Conservation (phyloP, 2,888 invertebrate species). For the Zaprionus lineosus region DNA sequence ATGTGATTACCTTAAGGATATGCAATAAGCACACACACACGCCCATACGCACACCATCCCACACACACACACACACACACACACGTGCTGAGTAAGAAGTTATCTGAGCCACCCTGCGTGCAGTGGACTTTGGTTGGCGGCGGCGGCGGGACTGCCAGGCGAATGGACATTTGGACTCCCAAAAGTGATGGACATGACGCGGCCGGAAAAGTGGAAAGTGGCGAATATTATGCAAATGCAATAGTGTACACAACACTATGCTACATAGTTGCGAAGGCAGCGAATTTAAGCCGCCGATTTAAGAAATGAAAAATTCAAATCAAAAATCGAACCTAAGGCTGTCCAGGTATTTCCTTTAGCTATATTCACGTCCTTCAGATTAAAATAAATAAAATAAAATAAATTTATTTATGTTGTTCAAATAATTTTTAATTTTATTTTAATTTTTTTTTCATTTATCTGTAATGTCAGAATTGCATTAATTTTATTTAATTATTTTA, state of each 20-base stretch:
- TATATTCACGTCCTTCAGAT: too few species aligned
- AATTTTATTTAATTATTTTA: too few species aligned
- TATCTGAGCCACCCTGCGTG: constrained; percentile 35
- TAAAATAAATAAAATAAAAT: too few species aligned
- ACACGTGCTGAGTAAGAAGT: constrained; percentile 12
- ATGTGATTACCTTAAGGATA: constrained; percentile 80
- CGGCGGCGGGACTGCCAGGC: constrained; percentile 10
- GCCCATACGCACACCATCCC: constrained; percentile 9
- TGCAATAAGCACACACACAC: constrained; percentile 70
- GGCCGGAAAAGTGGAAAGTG: constrained; percentile 6
- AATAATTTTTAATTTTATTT: too few species aligned
- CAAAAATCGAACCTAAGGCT: too few species aligned
- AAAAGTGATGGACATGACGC: constrained; percentile 6
- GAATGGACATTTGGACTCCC: constrained; percentile 7
- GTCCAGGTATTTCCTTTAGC: too few species aligned
- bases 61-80: background rate
- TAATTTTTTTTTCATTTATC: too few species aligned
- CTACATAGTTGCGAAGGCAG: background rate
- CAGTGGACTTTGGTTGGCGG: constrained; percentile 32
- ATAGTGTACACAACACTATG: background rate
- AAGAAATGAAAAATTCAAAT: too few species aligned
- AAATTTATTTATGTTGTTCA: too few species aligned
- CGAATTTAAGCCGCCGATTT: too few species aligned
- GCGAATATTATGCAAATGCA: background rate
- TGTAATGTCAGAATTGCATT: too few species aligned